A percentile compares a stretch with the other conserved stretches of the same genome.
Conservation (phyloP, 2,113 vertebrate genomes). For the Pituophis catenifer region DNA sequence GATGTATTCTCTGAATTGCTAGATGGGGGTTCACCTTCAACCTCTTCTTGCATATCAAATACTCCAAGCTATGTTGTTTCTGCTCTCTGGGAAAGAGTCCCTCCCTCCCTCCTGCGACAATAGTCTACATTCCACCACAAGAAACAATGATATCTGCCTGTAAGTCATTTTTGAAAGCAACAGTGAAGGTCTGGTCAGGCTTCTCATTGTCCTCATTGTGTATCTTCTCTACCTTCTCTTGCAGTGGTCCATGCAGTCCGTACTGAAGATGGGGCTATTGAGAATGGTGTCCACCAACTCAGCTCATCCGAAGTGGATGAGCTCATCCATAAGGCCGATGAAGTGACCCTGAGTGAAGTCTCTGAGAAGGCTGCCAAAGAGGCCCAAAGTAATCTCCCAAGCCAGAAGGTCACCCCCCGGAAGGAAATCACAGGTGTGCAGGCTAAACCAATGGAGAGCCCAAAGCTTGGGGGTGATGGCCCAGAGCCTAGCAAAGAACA, state of each 20-base stretch:
- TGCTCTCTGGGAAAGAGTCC: background rate
- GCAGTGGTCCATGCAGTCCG: constrained; percentile 90
- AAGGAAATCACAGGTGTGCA: constrained; percentile 80
- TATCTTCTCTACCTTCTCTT: constrained; percentile 20
- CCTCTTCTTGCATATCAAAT: background rate
- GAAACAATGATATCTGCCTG: background rate
- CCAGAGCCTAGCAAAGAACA: constrained; percentile 75
- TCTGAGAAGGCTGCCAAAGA: background rate
- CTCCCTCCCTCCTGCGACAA: background rate
- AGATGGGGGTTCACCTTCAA: background rate
- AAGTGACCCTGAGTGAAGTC: constrained; percentile 73
- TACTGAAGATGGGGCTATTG: constrained; percentile 68
- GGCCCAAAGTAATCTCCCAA: background rate
- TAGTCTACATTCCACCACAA: background rate
- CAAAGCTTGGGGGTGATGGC: constrained; percentile 44
- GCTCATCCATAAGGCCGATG: constrained; percentile 89
- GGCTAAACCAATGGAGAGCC: constrained; percentile 70
- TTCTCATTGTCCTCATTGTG: background rate
- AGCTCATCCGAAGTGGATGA: constrained; percentile 90
- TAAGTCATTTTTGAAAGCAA: background rate
- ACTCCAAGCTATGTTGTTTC: background rate
- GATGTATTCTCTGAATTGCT: background rate
- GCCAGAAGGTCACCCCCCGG: constrained; percentile 59
- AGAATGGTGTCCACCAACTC: constrained; percentile 81
- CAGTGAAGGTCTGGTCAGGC: fast-evolving